These are phyloP conservation scores for Merodon equestris DNA, from an alignment of 2,888 invertebrate genomes.

Conservation along the genomic window DNA sequence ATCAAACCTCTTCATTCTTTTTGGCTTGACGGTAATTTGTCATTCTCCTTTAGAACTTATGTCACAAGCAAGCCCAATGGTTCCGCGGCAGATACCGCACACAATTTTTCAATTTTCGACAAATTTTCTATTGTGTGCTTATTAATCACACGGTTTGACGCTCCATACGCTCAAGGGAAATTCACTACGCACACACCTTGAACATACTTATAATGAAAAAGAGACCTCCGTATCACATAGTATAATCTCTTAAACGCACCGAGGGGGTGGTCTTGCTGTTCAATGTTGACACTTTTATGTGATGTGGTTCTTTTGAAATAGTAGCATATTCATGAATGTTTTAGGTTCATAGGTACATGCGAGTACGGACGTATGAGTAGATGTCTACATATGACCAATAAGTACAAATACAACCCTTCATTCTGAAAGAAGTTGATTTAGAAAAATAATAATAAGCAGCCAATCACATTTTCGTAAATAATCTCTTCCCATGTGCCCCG, in stretches of 20 bases:
- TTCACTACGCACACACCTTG: constrained; percentile 40
- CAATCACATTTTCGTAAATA: constrained; percentile 43
- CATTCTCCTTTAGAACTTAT: constrained; percentile 35
- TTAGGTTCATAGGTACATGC: no score
- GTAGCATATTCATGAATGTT: no score
- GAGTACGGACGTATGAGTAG: no score
- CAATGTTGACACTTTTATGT: constrained; percentile 67
- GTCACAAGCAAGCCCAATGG: constrained; percentile 59
- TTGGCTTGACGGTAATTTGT: constrained; percentile 32
- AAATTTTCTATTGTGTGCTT: constrained; percentile 66
- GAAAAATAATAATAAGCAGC: constrained; percentile 28
- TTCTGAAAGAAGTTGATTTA: constrained; percentile 36
- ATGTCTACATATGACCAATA: no score
- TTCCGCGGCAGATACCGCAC: constrained; percentile 58
- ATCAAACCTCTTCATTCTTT: constrained; percentile 38
- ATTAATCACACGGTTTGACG: constrained; percentile 60
- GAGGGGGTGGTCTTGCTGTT: constrained; percentile 52
- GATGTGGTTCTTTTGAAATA: constrained; percentile 42
- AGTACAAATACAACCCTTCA: constrained; percentile 53
- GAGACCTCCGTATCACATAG: constrained; percentile 58
- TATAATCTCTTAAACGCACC: constrained; percentile 59
- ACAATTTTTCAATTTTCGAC: constrained; percentile 69
- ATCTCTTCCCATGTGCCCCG: constrained; percentile 44
- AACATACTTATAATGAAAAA: constrained; percentile 64
- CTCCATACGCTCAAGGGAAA: constrained; percentile 58